Evolutionary conservation across 2,113 vertebrate species (phyloP).

Genomic region (Sinocyclocheilus anophthalmus): DNA sequence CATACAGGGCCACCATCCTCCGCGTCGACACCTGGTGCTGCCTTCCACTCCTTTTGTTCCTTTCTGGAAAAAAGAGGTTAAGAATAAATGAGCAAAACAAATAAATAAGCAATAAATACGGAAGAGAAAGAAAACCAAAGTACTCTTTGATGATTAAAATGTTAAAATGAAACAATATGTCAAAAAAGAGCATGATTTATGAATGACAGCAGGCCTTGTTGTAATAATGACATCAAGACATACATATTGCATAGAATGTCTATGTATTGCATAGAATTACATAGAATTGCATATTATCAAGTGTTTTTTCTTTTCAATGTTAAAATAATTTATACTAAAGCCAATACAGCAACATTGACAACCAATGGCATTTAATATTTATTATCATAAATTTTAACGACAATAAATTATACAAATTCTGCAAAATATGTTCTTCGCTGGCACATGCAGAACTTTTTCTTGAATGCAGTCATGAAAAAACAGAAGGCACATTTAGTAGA

Average conservation of each 20-base stretch:
- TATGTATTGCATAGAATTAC: neutral
- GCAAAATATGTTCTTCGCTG: too few species aligned
- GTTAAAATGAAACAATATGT: neutral
- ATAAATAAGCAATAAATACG: neutral
- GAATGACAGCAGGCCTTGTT: neutral
- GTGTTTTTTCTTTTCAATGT: too few species aligned
- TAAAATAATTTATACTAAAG: too few species aligned
- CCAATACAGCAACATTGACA: too few species aligned
- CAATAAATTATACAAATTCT: too few species aligned
- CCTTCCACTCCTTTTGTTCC: constrained; percentile 80
- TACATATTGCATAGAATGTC: too few species aligned
- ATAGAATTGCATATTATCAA: neutral
- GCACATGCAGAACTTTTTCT: too few species aligned
- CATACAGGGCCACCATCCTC: constrained; percentile 94
- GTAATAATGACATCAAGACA: neutral
- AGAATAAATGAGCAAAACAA: constrained; percentile 19
- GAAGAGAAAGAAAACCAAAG: neutral
- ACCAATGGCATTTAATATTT: too few species aligned
- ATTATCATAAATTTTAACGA: neutral
- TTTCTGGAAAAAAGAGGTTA: constrained; percentile 75
- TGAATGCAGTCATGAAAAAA: too few species aligned
- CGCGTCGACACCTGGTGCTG: constrained; percentile 76
- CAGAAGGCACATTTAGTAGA: neutral
- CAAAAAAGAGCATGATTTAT: neutral
- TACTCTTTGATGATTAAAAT: neutral